A percentile compares a stretch with the other conserved stretches of the same genome.
Evolutionary conservation across 2,888 invertebrate species (phyloP).

Genomic region (Pollenia angustigena): DNA sequence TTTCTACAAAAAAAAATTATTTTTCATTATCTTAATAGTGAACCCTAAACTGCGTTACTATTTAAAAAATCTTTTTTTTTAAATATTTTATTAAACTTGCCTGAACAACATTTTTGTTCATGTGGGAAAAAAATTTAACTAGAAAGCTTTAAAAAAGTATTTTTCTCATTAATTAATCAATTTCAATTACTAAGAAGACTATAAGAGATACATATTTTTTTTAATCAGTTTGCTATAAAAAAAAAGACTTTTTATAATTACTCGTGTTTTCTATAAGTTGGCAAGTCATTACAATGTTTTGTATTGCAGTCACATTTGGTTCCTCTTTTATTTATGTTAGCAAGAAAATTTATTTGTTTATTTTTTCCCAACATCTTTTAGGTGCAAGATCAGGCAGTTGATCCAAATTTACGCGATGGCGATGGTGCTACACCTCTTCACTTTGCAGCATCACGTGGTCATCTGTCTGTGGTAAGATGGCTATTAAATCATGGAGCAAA

Average conservation of each 20-base stretch:
- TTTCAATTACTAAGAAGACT: background rate
- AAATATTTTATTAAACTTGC: too few relatives aligned
- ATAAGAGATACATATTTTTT: background rate
- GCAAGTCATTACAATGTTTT: conserved; percentile 7
- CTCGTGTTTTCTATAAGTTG: background rate
- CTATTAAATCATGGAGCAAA: conserved; percentile 92
- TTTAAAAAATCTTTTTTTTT: too few relatives aligned
- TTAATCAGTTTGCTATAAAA: background rate
- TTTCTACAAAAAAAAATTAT: too few relatives aligned
- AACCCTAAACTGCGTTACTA: too few relatives aligned
- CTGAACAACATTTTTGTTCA: too few relatives aligned
- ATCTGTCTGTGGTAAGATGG: conserved; percentile 92
- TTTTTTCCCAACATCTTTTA: conserved; percentile 78
- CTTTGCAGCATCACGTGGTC: conserved; percentile 94
- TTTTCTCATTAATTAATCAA: background rate
- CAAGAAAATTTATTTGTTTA: background rate
- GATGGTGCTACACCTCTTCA: conserved; percentile 95
- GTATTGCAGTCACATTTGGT: conserved; percentile 5
- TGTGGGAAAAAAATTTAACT: too few relatives aligned
- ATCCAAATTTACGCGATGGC: conserved; percentile 93
- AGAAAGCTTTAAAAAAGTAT: background rate
- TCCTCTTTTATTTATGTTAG: conserved; percentile 24
- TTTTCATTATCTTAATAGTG: too few relatives aligned
- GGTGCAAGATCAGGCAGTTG: conserved; percentile 93
- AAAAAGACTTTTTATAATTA: background rate